Evolutionary conservation across 2,797 vertebrate species (phyloP), one percentile per base, ranked within the genome.

Genomic region (Tachyglossus aculeatus): DNA sequence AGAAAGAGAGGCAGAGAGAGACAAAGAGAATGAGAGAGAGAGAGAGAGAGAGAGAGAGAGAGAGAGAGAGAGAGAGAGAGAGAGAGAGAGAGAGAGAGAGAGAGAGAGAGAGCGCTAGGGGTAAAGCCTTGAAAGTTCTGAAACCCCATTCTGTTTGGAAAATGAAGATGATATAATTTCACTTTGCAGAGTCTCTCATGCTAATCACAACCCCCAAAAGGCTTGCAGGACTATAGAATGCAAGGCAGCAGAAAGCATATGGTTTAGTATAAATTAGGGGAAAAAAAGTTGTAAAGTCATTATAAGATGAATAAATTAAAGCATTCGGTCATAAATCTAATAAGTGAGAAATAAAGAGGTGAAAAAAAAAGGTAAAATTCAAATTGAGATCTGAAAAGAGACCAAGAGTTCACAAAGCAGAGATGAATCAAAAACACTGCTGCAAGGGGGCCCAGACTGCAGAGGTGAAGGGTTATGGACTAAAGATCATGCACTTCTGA

Each of bases 261-360:
- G 73, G 71, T 48, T 63, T 74, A 34, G 37, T 74, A 78, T 78
- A 80, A 86, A 78, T 85, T 83, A 69, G 54, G 58, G 77, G 48
- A 54, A 82, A 77, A 5, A 1, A 25, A 79, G 63, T 70, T 84
- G 74, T 31, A 88, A 89, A 87, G 61, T 81, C 51, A 70, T 45
- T 57, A 53, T 67, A 67, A 51, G 56, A 86, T 83, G 81, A 88
- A 89, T 86, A 89, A 84, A 81, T 85, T 84, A 77, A 86, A 88
- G 36, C 21, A 81, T 64, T 82, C 74, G 61, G 75, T 67, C 62
- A 78, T 88, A 88, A 88, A 81, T 86, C 71, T 78, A 87, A 21
- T 25, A 77, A 63, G 13, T 76, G 38, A 76, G 48, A 80, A 86
- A 85, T 76, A 72, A 88, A 85, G 41, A 84, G 74, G 40, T 62